phyloP scores from a whole-genome alignment of 1,140 invertebrate genomes.

The Leptopilina clavipes region DNA sequence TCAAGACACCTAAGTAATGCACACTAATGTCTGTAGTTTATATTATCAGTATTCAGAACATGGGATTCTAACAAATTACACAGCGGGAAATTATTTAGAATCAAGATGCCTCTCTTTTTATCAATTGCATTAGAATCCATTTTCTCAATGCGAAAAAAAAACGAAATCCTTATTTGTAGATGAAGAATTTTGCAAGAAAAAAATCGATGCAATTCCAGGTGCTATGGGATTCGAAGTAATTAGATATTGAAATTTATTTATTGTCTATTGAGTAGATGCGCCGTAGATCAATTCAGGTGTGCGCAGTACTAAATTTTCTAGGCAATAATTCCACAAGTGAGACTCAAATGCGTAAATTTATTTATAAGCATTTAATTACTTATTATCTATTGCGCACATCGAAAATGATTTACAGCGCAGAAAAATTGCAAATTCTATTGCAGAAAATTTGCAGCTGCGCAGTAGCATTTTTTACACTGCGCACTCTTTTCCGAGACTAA shows the following conservation, averaged over 20 bases:
- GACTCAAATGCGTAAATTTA: too few species aligned
- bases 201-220: neutral
- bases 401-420: too few species aligned
- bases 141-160: too few species aligned
- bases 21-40: slow-evolving; percentile 1
- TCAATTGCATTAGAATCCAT: too few species aligned
- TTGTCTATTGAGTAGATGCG: neutral
- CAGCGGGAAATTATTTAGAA: slow-evolving; percentile 18
- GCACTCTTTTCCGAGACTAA: too few species aligned
- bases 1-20: slow-evolving; percentile 20
- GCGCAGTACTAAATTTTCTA: neutral
- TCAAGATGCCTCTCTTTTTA: neutral
- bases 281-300: neutral
- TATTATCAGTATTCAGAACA: neutral
- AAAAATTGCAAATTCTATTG: too few species aligned
- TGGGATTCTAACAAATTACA: slow-evolving; percentile 7
- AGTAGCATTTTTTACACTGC: too few species aligned
- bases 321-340: too few species aligned
- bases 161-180: neutral
- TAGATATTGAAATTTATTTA: neutral
- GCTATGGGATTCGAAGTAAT: neutral
- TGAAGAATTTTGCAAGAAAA: neutral
- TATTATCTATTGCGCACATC: too few species aligned
- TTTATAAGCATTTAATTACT: too few species aligned
- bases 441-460: too few species aligned